Evolutionary conservation across 2,797 vertebrate species (phyloP).

Genomic region (Gymnoscopelus microlampas): DNA sequence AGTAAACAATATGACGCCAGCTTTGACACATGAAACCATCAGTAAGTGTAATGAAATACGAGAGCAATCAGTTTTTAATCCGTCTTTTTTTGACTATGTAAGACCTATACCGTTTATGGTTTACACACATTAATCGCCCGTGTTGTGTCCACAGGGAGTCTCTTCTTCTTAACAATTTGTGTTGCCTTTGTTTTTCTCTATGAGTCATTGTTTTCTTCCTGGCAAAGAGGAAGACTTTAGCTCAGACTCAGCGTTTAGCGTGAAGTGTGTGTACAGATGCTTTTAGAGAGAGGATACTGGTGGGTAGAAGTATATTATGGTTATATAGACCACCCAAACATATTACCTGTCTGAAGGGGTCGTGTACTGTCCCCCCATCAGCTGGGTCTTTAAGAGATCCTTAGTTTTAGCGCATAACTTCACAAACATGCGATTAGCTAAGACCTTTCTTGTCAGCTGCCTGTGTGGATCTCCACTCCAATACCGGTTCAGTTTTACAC

Average conservation of each 20-base stretch:
- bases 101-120: no score
- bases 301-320: neutral
- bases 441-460: slow-evolving; percentile 24
- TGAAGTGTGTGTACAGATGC: neutral
- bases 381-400: slow-evolving; percentile 26
- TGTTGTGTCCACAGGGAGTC: neutral
- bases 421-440: slow-evolving; percentile 56
- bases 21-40: slow-evolving; percentile 34
- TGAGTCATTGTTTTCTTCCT: slow-evolving; percentile 9
- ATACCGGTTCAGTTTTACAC: slow-evolving; percentile 5
- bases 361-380: slow-evolving; percentile 18
- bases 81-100: no score
- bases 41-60: slow-evolving; percentile 22
- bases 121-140: no score
- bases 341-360: neutral
- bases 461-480: slow-evolving; percentile 13
- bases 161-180: slow-evolving; percentile 8
- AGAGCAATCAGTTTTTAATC: neutral
- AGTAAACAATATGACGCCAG: slow-evolving; percentile 46
- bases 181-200: neutral
- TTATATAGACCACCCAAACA: neutral
- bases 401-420: slow-evolving; percentile 45
- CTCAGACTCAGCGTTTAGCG: slow-evolving; percentile 7
- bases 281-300: neutral
- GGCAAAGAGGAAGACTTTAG: neutral